Percentiles rank a stretch among this genome's conserved stretches.
Conservation (phyloP, 2,797 vertebrate genomes). For the Pseudomugil tenellus region DNA sequence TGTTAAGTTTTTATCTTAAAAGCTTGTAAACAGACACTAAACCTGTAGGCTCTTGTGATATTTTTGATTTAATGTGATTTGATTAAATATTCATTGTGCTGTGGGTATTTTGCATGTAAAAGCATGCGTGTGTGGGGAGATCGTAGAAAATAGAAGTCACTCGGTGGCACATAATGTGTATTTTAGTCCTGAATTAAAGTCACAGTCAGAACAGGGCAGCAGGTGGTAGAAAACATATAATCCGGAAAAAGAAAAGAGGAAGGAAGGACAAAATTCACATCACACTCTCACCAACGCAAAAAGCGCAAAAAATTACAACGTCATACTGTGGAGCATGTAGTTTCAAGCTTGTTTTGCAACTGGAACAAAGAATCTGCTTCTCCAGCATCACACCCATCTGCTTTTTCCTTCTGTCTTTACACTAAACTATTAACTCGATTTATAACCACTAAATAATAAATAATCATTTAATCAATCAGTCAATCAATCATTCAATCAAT, state of each 20-base stretch:
- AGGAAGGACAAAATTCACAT: not conserved
- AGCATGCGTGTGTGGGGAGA: slow-evolving; percentile 32
- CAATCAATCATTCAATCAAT: no score
- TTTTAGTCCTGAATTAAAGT: slow-evolving; percentile 23
- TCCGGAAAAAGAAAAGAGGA: slow-evolving; percentile 12
- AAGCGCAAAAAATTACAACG: slow-evolving; percentile 8
- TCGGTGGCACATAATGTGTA: slow-evolving; percentile 2
- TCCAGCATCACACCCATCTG: not conserved
- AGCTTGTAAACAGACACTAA: slow-evolving; percentile 25
- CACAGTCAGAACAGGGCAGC: slow-evolving; percentile 8
- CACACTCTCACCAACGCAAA: not conserved
- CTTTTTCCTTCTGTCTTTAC: not conserved
- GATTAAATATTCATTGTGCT: slow-evolving; percentile 1
- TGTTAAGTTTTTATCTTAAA: not conserved
- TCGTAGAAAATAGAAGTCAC: slow-evolving; percentile 35
- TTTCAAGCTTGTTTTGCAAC: not conserved
- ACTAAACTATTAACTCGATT: not conserved
- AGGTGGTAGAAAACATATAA: slow-evolving; percentile 1
- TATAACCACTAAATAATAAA: no score
- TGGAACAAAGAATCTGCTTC: not conserved
- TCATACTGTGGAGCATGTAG: not conserved
- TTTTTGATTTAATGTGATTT: slow-evolving; percentile 29
- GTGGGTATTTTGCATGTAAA: slow-evolving; percentile 35
- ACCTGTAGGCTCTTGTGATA: not conserved
- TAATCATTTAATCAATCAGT: no score